Evolutionary conservation across 2,888 invertebrate species (phyloP), one percentile per base, ranked within the genome.

Genomic region (Dicyrtoma fusca): DNA sequence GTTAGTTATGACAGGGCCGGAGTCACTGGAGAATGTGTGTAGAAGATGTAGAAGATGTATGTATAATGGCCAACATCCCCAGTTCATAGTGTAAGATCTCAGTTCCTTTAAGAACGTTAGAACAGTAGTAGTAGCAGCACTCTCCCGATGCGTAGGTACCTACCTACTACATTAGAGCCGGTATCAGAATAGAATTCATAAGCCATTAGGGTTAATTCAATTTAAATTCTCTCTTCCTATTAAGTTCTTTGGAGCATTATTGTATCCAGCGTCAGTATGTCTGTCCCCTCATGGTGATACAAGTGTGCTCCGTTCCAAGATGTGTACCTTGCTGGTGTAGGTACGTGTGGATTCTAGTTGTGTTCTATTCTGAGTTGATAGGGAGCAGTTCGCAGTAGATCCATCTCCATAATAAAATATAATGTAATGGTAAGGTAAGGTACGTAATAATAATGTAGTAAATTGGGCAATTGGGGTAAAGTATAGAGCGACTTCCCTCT

Each of bases 391-490:
- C 34, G 34, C 34, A 34, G 3, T 34, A 34, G 34, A 34, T 34
- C 34, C 34, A 34, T 34, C 34, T 34, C 34, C 34, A 34, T 34
- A 34, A 34, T 34, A 34, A 34, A 34, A 34, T 34, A 34, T 26
- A 61, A 42, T 17, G 19, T 53, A 21, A 21, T 25, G 51, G 63
- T 64, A 64, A 68, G 55, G 68, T 68, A 68, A 68, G 11, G 51
- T 49, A 26, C 23, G 53, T 55, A 51, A 51, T 61, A 61, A 61
- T 66, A 53, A 66, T 68, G 68, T 68, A 68, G 34, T 34, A 68
- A 68, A 68, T 68, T 68, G 66, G 66, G 68, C 68, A 68, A 68
- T 68, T 68, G 68, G 68, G 55, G 66, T 53, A 55, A 55, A 42
- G 51, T 23, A 47, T 25, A 55, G 34, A 55, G 42, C 13, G 49